Conservation (phyloP, 2,888 invertebrate species). For the Bimastos eiseni region DNA sequence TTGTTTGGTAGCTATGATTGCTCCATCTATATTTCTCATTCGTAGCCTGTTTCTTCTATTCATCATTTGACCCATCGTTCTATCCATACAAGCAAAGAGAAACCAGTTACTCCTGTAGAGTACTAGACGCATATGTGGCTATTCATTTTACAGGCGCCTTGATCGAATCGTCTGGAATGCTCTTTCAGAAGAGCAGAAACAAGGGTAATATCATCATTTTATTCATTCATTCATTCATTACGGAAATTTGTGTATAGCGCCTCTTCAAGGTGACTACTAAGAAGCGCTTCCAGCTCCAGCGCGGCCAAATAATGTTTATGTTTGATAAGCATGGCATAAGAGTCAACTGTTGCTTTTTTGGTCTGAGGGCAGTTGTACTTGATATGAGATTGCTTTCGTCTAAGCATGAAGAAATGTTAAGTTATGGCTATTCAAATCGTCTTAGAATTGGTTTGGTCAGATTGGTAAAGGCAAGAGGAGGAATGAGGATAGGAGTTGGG, state of each 20-base stretch:
- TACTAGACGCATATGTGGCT: too few relatives aligned
- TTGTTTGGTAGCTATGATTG: neutral
- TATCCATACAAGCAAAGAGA: too few relatives aligned
- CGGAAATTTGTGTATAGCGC: too few relatives aligned
- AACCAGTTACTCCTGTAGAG: too few relatives aligned
- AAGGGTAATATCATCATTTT: too few relatives aligned
- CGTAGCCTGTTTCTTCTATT: neutral
- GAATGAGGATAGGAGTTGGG: too few relatives aligned
- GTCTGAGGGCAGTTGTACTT: neutral
- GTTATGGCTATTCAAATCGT: too few relatives aligned
- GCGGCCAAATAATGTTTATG: too few relatives aligned
- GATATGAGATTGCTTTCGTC: neutral
- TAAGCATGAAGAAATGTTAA: neutral
- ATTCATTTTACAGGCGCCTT: slow-evolving; percentile 47
- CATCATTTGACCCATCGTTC: neutral
- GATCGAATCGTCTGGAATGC: slow-evolving; percentile 55
- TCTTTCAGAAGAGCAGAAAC: slow-evolving; percentile 48
- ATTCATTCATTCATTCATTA: slow-evolving; percentile 22
- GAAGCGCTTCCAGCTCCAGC: too few relatives aligned
- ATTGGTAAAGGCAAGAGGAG: too few relatives aligned
- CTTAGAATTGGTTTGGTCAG: neutral
- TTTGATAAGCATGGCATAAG: neutral
- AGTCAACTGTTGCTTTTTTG: neutral
- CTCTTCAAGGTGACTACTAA: too few relatives aligned
- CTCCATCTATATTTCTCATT: neutral